These are phyloP conservation scores for Gymnarchus niloticus DNA, from an alignment of 2,113 vertebrate genomes.

Conservation along the genomic window DNA sequence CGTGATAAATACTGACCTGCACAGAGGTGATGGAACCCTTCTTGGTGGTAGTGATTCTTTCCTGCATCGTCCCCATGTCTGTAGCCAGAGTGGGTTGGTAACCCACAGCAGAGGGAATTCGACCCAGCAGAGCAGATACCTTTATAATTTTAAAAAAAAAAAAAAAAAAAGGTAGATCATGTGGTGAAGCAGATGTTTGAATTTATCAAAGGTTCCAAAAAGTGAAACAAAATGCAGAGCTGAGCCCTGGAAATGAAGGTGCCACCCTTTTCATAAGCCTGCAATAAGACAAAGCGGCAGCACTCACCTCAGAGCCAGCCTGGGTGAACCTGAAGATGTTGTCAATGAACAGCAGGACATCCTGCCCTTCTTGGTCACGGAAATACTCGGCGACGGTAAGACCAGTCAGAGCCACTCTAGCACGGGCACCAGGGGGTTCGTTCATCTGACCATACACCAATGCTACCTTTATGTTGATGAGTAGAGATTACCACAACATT, in stretches of 20 bases:
- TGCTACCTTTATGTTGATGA: slow-evolving; percentile 67
- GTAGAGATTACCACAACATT: not conserved
- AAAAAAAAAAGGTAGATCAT: not conserved
- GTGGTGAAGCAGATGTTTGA: not conserved
- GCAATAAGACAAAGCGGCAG: not conserved
- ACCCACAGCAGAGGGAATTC: slow-evolving; percentile 95
- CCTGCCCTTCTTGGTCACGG: slow-evolving; percentile 97
- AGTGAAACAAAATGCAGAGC: not conserved
- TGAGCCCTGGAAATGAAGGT: not conserved
- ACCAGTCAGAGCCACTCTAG: slow-evolving; percentile 89
- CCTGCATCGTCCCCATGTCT: slow-evolving; percentile 99
- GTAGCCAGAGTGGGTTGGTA: slow-evolving; percentile 97
- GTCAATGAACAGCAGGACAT: slow-evolving; percentile 96
- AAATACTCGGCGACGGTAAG: slow-evolving; percentile 94
- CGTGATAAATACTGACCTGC: slow-evolving; percentile 53
- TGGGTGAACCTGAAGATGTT: slow-evolving; percentile 99
- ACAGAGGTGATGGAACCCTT: slow-evolving; percentile 98
- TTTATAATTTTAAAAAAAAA: slow-evolving; percentile 44
- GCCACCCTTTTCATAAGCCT: not conserved
- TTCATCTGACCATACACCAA: slow-evolving; percentile 98
- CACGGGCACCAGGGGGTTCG: slow-evolving; percentile 90
- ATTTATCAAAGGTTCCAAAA: not conserved
- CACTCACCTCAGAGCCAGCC: slow-evolving; percentile 87
- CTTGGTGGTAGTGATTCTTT: slow-evolving; percentile 95
- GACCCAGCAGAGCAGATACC: slow-evolving; percentile 94